phyloP scores from a whole-genome alignment of 2,888 invertebrate genomes.

The Bombylius major region DNA sequence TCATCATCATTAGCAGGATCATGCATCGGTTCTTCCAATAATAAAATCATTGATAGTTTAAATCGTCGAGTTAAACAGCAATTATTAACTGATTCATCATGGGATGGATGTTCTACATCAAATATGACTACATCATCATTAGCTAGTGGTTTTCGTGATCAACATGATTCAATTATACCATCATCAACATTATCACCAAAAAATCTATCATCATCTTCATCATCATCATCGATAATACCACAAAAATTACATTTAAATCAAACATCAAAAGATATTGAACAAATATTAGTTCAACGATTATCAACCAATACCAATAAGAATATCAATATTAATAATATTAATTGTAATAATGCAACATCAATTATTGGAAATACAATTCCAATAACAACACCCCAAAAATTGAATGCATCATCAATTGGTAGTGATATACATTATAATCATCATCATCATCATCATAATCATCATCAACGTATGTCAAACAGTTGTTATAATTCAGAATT shows the following conservation, averaged over 20 bases:
- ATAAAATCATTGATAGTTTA: conserved; percentile 9
- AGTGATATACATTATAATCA: too few species aligned
- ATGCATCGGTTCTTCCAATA: conserved; percentile 1
- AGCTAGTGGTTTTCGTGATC: conserved; percentile 38
- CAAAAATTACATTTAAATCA: conserved; percentile 34
- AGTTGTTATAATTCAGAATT: conserved; percentile 2
- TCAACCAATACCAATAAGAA: not conserved
- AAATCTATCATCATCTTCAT: not conserved
- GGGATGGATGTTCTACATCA: not conserved
- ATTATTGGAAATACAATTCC: not conserved
- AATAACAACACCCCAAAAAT: too few species aligned
- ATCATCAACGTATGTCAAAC: conserved; percentile 6
- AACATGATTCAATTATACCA: not conserved
- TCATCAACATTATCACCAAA: not conserved
- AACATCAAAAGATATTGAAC: conserved; percentile 37
- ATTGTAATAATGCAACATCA: not conserved
- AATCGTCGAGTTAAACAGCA: conserved; percentile 7
- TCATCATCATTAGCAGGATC: not conserved
- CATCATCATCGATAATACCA: not conserved
- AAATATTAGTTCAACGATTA: conserved; percentile 33
- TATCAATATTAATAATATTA: not conserved
- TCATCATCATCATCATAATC: too few species aligned
- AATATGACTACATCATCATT: conserved; percentile 26
- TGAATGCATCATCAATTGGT: too few species aligned
- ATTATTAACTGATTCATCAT: conserved; percentile 1